A percentile compares a stretch with the other conserved stretches of the same genome.
Conservation (phyloP, 2,113 vertebrate genomes). For the Alces alces region DNA sequence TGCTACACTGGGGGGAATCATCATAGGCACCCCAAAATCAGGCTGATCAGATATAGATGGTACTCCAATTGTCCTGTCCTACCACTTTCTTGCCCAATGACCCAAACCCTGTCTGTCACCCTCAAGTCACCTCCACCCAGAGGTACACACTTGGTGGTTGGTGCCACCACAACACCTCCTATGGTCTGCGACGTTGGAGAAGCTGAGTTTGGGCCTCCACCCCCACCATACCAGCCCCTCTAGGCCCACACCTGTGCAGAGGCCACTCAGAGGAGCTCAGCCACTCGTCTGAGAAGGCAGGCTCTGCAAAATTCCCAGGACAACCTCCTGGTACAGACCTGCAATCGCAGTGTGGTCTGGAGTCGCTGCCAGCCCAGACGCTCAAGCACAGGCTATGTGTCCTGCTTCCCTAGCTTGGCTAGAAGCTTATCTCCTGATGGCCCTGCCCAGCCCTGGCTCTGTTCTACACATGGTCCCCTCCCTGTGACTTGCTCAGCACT, state of each 20-base stretch:
- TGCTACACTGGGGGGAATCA: too few species aligned
- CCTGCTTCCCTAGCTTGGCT: background rate
- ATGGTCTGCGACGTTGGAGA: background rate
- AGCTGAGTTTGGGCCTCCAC: background rate
- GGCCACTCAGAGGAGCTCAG: background rate
- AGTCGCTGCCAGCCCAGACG: fast-evolving
- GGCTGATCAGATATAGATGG: background rate
- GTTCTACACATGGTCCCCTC: fast-evolving
- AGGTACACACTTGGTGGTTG: background rate
- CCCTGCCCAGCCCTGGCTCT: background rate
- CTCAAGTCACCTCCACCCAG: too few species aligned
- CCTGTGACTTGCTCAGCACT: background rate
- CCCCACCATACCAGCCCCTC: background rate
- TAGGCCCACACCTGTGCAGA: background rate
- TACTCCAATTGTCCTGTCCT: background rate
- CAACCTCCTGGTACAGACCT: too few species aligned
- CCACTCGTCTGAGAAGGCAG: background rate
- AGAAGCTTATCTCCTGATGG: background rate
- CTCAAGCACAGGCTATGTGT: background rate
- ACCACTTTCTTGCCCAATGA: background rate
- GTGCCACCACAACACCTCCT: too few species aligned
- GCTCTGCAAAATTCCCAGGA: background rate
- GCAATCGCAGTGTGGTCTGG: background rate
- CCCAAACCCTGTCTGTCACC: background rate
- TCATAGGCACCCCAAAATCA: background rate